Conservation (phyloP, 2,888 invertebrate genomes). For the Stenichneumon culpator region DNA sequence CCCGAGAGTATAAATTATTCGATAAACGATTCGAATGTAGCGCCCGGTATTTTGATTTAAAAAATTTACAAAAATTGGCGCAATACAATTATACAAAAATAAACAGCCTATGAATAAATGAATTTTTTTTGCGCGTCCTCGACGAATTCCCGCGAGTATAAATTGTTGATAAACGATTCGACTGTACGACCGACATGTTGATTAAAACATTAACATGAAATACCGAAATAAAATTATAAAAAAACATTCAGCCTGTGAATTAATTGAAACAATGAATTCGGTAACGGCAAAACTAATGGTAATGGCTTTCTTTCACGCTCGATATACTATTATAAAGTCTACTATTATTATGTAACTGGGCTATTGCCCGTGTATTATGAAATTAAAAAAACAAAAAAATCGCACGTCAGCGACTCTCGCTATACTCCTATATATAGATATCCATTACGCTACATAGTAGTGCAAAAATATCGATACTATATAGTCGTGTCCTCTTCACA, state of each 20-base stretch:
- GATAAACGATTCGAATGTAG: not conserved
- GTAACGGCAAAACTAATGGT: too few species aligned
- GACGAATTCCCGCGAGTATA: constrained; percentile 19
- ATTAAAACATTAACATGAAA: too few species aligned
- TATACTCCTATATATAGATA: not conserved
- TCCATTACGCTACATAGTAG: not conserved
- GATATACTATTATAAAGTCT: constrained; percentile 14
- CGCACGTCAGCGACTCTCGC: not conserved
- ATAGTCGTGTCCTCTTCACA: not conserved
- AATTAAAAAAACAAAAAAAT: too few species aligned
- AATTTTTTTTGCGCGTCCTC: not conserved
- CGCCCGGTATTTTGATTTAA: too few species aligned
- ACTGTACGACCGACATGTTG: too few species aligned
- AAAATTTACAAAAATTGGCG: too few species aligned
- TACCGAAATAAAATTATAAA: not conserved
- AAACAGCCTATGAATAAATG: too few species aligned
- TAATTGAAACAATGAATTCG: too few species aligned
- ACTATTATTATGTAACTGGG: too few species aligned
- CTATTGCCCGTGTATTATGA: too few species aligned
- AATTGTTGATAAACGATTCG: not conserved
- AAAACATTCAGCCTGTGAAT: not conserved
- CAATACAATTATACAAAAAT: too few species aligned
- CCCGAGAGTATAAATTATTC: constrained; percentile 19
- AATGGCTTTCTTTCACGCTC: not conserved
- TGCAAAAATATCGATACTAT: constrained; percentile 26